Conservation (phyloP, 2,888 invertebrate genomes). For the Buathra laborator region DNA sequence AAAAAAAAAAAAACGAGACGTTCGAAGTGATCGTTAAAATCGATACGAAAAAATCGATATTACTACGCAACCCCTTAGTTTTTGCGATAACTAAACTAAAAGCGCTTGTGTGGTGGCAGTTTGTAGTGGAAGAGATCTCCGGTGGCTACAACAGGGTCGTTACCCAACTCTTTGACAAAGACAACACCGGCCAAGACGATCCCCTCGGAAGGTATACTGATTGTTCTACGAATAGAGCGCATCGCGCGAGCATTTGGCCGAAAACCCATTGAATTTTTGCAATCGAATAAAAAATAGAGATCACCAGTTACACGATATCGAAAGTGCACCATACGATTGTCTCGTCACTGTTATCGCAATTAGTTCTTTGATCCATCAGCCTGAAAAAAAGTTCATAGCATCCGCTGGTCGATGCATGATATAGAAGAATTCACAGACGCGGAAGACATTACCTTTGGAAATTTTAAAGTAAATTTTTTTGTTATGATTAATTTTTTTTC, state of each 20-base stretch:
- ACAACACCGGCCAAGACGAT: slow-evolving; percentile 96
- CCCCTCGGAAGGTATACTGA: slow-evolving; percentile 95
- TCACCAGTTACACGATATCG: not conserved
- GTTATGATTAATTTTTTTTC: not conserved
- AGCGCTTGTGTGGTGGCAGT: slow-evolving; percentile 85
- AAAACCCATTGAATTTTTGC: slow-evolving; percentile 16
- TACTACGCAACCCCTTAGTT: slow-evolving; percentile 18
- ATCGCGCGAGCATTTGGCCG: slow-evolving; percentile 49
- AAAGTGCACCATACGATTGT: slow-evolving; percentile 15
- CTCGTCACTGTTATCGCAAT: slow-evolving; percentile 20
- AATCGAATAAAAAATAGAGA: slow-evolving; percentile 5
- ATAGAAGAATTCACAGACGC: slow-evolving; percentile 38
- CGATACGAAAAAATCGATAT: slow-evolving; percentile 38
- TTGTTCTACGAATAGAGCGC: slow-evolving; percentile 80
- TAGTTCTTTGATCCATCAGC: not conserved
- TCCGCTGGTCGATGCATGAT: slow-evolving; percentile 54
- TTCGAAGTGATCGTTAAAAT: slow-evolving; percentile 12
- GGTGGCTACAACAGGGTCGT: slow-evolving; percentile 85
- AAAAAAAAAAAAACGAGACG: not conserved
- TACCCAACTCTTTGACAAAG: slow-evolving; percentile 95
- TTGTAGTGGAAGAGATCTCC: slow-evolving; percentile 87
- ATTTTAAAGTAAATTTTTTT: slow-evolving; percentile 5
- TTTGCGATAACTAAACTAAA: slow-evolving; percentile 75
- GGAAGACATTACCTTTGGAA: not conserved
- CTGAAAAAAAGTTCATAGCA: slow-evolving; percentile 23